Percentiles rank a stretch among this genome's conserved stretches.
Conservation (phyloP, 2,797 vertebrate species). For the Muraenolepis orangiensis region DNA sequence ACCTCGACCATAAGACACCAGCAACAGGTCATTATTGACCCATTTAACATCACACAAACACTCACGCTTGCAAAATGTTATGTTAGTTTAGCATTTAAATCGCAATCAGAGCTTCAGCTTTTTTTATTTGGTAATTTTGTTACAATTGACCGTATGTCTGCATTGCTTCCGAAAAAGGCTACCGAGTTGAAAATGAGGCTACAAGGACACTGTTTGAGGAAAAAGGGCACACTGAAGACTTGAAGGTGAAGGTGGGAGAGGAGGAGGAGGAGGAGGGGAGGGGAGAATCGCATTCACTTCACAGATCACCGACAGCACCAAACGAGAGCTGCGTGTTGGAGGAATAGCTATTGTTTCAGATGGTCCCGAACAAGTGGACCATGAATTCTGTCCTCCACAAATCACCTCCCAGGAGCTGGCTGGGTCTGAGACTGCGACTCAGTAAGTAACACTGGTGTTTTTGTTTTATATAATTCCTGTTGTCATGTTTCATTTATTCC, state of each 20-base stretch:
- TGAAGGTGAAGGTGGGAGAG: neutral
- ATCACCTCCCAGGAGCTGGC: slow-evolving; percentile 67
- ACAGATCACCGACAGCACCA: neutral
- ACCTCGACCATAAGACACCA: neutral
- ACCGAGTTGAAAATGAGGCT: slow-evolving; percentile 2
- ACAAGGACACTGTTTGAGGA: slow-evolving; percentile 11
- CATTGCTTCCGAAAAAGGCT: neutral
- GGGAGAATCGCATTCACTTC: neutral
- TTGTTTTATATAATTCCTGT: too few species aligned
- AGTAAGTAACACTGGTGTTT: slow-evolving; percentile 61
- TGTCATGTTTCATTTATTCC: neutral
- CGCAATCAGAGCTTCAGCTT: slow-evolving; percentile 34
- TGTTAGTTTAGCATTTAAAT: neutral
- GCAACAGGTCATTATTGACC: neutral
- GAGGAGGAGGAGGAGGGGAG: too few species aligned
- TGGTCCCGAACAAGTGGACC: slow-evolving; percentile 75
- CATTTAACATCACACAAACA: neutral
- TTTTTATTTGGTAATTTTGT: too few species aligned
- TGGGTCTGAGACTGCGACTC: slow-evolving; percentile 62
- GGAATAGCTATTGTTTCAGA: too few species aligned
- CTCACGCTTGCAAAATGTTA: neutral
- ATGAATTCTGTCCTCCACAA: slow-evolving; percentile 66
- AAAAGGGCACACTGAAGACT: slow-evolving; percentile 21
- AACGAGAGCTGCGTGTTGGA: too few species aligned
- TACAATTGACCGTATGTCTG: slow-evolving; percentile 15